Conservation (phyloP, 2,113 vertebrate species). For the Coregonus clupeaformis region DNA sequence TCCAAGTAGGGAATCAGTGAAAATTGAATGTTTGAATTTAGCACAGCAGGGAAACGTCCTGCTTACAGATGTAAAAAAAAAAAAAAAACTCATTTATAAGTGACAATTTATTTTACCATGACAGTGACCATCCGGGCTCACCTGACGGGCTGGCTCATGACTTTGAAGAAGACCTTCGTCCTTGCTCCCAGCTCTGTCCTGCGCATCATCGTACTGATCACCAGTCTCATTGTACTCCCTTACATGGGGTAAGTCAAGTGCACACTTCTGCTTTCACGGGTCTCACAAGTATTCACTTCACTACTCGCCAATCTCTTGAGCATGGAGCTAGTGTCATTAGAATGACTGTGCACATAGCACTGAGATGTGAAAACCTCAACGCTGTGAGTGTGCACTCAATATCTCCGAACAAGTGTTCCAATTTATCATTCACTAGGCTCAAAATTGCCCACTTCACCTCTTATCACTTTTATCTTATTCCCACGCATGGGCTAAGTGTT, state of each 20-base stretch:
- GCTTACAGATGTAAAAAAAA: neutral
- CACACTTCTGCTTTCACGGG: neutral
- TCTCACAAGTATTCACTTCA: neutral
- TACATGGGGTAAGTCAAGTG: constrained; percentile 81
- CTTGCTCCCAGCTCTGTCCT: constrained; percentile 88
- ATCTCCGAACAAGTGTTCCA: too few relatives aligned
- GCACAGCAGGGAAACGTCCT: too few relatives aligned
- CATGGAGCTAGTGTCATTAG: neutral
- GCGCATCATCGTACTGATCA: constrained; percentile 87
- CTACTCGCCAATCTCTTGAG: neutral
- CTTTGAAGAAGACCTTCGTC: constrained; percentile 88
- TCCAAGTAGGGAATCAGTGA: neutral
- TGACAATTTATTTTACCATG: neutral
- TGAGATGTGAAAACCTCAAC: neutral
- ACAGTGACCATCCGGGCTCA: constrained; percentile 85
- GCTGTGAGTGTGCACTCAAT: neutral
- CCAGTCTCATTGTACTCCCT: constrained; percentile 86
- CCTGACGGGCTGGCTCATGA: constrained; percentile 90
- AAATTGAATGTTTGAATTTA: too few relatives aligned
- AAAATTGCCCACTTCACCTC: too few relatives aligned
- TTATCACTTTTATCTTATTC: too few relatives aligned
- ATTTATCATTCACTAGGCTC: too few relatives aligned
- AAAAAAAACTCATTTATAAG: neutral
- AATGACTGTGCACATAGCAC: too few relatives aligned
- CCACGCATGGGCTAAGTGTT: too few relatives aligned